Conservation (phyloP, 2,888 invertebrate species). For the Pyrrhia umbra region DNA sequence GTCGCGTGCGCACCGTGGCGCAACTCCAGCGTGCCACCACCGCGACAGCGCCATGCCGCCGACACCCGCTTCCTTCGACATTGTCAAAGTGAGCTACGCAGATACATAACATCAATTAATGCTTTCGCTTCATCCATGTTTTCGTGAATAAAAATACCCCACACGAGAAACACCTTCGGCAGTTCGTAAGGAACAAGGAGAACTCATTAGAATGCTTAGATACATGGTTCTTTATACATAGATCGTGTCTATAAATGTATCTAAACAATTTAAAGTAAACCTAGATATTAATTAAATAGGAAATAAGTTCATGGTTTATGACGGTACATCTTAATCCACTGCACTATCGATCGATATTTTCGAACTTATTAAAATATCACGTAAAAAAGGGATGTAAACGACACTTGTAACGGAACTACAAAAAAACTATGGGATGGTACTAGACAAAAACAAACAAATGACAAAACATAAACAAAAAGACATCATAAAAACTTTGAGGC, state of each 20-base stretch:
- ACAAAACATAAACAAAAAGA: constrained; percentile 38
- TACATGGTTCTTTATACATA: not conserved
- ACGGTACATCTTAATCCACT: not conserved
- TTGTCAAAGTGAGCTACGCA: constrained; percentile 3
- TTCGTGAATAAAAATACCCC: no score
- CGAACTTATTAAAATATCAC: not conserved
- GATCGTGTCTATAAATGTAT: no score
- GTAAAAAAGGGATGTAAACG: constrained; percentile 26
- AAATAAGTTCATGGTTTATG: not conserved
- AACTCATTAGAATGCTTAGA: no score
- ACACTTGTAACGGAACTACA: constrained; percentile 54
- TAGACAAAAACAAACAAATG: constrained; percentile 52
- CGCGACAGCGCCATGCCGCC: constrained; percentile 4
- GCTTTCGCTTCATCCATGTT: not conserved
- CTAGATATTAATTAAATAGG: no score
- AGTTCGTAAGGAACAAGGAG: not conserved
- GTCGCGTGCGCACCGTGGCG: constrained; percentile 62
- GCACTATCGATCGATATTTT: not conserved
- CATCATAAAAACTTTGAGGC: constrained; percentile 12
- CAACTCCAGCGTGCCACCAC: constrained; percentile 42
- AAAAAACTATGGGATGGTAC: constrained; percentile 24
- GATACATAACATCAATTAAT: not conserved
- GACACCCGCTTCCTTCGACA: constrained; percentile 38
- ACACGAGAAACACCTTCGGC: no score
- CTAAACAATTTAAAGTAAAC: no score